Evolutionary conservation across 2,888 invertebrate genomes (phyloP).

Genomic region (Callosobruchus maculatus): DNA sequence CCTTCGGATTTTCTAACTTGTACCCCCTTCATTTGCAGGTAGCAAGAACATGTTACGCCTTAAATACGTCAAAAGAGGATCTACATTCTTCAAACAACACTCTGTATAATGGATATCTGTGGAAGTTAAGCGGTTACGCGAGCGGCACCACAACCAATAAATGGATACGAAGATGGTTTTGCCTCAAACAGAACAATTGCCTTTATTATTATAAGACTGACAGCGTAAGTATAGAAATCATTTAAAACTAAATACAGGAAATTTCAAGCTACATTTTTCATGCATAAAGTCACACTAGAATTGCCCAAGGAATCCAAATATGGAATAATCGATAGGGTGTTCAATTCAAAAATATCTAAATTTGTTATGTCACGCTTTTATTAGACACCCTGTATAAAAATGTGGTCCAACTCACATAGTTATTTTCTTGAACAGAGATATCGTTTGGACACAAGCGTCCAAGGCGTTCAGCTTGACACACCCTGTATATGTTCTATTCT

Average conservation of each 20-base stretch:
- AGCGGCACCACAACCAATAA: constrained; percentile 55
- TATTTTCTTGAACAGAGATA: too few species aligned
- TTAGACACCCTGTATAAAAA: too few species aligned
- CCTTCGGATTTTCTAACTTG: background rate
- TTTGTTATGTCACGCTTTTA: too few species aligned
- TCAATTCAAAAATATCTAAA: too few species aligned
- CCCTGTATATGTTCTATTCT: too few species aligned
- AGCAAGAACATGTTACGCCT: constrained; percentile 79
- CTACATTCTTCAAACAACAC: constrained; percentile 47
- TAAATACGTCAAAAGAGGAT: constrained; percentile 65
- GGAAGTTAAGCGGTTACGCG: constrained; percentile 65
- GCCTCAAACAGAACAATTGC: constrained; percentile 86
- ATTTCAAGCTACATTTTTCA: too few species aligned
- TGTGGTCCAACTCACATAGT: too few species aligned
- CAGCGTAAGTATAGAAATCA: constrained; percentile 60
- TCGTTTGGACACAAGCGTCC: too few species aligned
- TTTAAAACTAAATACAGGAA: background rate
- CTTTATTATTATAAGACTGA: constrained; percentile 93
- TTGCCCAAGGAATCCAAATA: too few species aligned
- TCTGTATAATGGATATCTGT: constrained; percentile 72
- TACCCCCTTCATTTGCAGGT: constrained; percentile 52
- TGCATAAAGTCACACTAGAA: too few species aligned
- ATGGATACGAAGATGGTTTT: constrained; percentile 91
- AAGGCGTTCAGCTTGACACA: too few species aligned
- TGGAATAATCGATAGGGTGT: too few species aligned